These are phyloP conservation scores for Rynchops niger DNA, from an alignment of 2,113 vertebrate species.

Conservation along the genomic window DNA sequence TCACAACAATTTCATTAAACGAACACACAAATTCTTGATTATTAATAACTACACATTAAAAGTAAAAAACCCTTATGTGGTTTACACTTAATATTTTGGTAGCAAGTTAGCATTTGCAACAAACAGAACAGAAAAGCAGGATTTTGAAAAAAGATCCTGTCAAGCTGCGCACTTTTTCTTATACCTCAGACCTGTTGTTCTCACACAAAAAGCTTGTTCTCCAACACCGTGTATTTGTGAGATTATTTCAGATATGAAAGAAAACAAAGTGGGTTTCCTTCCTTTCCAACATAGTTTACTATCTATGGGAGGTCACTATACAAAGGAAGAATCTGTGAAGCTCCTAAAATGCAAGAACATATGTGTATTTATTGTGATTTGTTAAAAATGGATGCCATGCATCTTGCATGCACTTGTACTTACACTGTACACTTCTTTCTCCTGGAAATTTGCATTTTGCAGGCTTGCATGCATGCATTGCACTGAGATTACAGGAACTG, in stretches of 20 bases:
- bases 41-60: background rate
- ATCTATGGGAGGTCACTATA: background rate
- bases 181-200: conserved; percentile 19
- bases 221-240: background rate
- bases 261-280: background rate
- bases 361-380: background rate
- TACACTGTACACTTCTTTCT: background rate
- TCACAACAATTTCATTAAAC: background rate
- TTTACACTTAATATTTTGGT: background rate
- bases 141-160: conserved; percentile 13
- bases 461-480: background rate
- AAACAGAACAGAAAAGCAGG: background rate
- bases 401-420: background rate
- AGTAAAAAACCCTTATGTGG: background rate
- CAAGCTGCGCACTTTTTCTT: conserved; percentile 2
- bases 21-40: background rate
- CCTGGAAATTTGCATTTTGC: background rate
- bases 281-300: background rate
- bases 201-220: conserved; percentile 3
- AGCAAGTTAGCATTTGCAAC: background rate
- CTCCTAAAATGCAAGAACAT: background rate
- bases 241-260: background rate
- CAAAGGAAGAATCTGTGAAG: background rate
- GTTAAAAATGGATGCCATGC: background rate
- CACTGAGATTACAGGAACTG: background rate